phyloP scores from a whole-genome alignment of 2,888 invertebrate genomes.

The Odontocolon sp. region DNA sequence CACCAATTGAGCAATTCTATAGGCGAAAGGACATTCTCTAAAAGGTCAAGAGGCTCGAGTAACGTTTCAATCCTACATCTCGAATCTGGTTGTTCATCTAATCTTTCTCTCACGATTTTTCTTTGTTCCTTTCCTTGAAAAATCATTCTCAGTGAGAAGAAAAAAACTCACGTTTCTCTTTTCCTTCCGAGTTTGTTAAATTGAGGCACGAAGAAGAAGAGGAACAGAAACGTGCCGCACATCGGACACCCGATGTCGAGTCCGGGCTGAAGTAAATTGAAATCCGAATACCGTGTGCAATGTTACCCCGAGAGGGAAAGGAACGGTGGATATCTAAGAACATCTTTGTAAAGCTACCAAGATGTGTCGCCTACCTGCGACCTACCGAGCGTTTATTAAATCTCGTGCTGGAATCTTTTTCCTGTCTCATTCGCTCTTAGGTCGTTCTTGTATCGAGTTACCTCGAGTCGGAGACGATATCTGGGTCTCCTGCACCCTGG shows the following conservation, averaged over 20 bases:
- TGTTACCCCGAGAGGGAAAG: conserved; percentile 37
- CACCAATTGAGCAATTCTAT: too few species aligned
- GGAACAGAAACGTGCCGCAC: conserved; percentile 11
- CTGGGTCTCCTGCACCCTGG: conserved; percentile 7
- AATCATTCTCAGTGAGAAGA: too few species aligned
- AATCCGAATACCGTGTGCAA: conserved; percentile 21
- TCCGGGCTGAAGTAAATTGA: too few species aligned
- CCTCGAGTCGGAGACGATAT: conserved; percentile 50
- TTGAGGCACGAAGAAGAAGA: neutral
- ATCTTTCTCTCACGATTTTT: conserved; percentile 4
- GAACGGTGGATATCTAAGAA: conserved; percentile 56
- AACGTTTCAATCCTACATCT: conserved; percentile 31
- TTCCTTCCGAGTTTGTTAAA: conserved; percentile 4
- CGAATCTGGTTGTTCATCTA: conserved; percentile 13
- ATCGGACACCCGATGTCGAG: neutral
- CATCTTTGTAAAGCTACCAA: conserved; percentile 66
- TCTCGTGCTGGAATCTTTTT: conserved; percentile 72
- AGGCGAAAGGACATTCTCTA: too few species aligned
- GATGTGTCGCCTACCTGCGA: conserved; percentile 70
- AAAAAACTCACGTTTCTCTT: conserved; percentile 11
- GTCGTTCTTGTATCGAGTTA: conserved; percentile 69
- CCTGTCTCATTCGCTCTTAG: conserved; percentile 49
- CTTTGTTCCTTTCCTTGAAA: neutral
- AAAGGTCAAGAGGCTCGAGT: neutral
- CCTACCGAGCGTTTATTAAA: conserved; percentile 75